These are phyloP conservation scores for Sinonovacula constricta DNA, from an alignment of 1,140 invertebrate species.

Conservation along the genomic window DNA sequence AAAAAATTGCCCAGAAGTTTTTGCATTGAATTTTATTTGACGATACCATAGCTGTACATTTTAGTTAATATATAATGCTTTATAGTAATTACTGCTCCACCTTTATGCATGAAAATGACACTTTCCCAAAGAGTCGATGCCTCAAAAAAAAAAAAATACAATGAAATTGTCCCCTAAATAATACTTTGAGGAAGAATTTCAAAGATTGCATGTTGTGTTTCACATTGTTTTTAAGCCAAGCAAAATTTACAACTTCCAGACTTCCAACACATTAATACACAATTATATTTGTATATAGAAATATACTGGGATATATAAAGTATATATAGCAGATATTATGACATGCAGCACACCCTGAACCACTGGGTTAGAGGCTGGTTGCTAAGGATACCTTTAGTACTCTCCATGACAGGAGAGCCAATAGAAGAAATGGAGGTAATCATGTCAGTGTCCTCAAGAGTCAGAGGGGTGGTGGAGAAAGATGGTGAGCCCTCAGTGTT, in stretches of 20 bases:
- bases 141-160: too few relatives aligned
- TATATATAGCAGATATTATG: neutral
- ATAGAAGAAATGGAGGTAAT: conserved; percentile 47
- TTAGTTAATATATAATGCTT: too few relatives aligned
- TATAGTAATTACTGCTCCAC: too few relatives aligned
- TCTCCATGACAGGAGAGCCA: conserved; percentile 46
- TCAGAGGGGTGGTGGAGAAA: conserved; percentile 4
- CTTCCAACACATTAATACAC: neutral
- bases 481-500: neutral
- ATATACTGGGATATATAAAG: neutral
- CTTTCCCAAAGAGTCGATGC: too few relatives aligned
- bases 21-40: too few relatives aligned
- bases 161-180: too few relatives aligned
- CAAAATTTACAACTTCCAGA: neutral
- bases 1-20: too few relatives aligned
- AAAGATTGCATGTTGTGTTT: too few relatives aligned
- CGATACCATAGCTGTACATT: too few relatives aligned
- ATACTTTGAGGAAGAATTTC: too few relatives aligned
- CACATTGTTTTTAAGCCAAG: neutral
- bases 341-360: neutral
- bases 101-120: too few relatives aligned
- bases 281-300: neutral
- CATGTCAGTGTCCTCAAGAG: conserved; percentile 27
- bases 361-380: neutral
- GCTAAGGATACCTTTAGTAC: conserved; percentile 42